phyloP scores from a whole-genome alignment of 2,888 invertebrate genomes.

The Xanthorhoe spadicearia region DNA sequence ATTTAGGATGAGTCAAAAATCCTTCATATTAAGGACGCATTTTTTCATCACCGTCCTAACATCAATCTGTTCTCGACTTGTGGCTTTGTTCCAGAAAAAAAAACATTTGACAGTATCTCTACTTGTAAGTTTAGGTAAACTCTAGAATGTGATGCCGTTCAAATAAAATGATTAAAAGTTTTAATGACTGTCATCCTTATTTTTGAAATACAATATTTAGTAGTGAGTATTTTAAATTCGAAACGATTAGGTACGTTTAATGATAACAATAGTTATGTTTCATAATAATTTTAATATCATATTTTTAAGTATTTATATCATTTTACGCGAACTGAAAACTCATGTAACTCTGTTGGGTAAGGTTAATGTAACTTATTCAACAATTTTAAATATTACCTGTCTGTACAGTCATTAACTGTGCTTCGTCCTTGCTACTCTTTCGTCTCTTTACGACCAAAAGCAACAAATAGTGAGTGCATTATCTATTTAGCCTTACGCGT shows the following conservation, averaged over 20 bases:
- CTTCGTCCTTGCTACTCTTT: conserved; percentile 67
- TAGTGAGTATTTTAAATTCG: too few species aligned
- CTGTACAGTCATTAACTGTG: conserved; percentile 61
- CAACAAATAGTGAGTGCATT: conserved; percentile 82
- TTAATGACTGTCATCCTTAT: too few species aligned
- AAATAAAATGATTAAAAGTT: too few species aligned
- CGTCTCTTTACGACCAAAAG: conserved; percentile 55
- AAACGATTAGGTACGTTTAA: too few species aligned
- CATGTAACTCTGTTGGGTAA: too few species aligned
- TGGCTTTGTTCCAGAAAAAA: conserved; percentile 65
- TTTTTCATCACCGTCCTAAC: conserved; percentile 73
- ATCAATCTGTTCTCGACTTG: conserved; percentile 79
- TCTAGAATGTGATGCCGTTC: neutral
- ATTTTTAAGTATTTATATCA: too few species aligned
- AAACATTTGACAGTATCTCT: conserved; percentile 24
- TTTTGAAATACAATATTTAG: too few species aligned
- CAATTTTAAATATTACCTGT: neutral
- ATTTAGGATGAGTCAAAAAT: conserved; percentile 72
- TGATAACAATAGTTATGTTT: too few species aligned
- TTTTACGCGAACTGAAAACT: too few species aligned
- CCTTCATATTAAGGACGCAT: conserved; percentile 76
- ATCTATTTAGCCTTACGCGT: conserved; percentile 83
- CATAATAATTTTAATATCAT: too few species aligned
- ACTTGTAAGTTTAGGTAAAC: conserved; percentile 2
- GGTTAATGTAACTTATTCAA: too few species aligned